Evolutionary conservation across 2,113 vertebrate species (phyloP), one percentile per base, ranked within the genome.

Genomic region (Hystrix cristata): DNA sequence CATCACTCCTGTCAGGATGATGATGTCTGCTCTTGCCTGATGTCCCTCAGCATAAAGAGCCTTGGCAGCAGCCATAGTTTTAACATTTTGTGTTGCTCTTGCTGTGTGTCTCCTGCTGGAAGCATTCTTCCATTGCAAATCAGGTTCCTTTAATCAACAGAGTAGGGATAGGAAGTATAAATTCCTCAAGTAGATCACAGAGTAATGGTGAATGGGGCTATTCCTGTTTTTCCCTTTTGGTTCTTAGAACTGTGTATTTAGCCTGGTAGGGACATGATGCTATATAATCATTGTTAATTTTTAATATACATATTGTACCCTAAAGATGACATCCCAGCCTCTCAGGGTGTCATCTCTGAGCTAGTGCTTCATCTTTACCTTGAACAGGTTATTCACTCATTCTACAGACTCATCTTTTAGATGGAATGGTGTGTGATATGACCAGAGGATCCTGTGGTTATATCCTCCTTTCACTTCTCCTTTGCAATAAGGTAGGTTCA

Each of bases 401-500:
- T 91, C 34, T 86, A 2, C 53, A 53, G 43, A n/a, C 16, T n/a
- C 31, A 67, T 53, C 14, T 85, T 80, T 72, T 48, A 72, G 64
- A 34, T 80, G 60, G 43, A 69, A 15, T 69, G 7, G 13, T 79
- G 7, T 91, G 21, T 83, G 23, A 27, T 38, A 25, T 57, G 69
- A 79, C 78, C 55, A 80, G 16, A 25, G 9, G 25, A 78, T 64
- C 85, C 38, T 6, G 3, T 90, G 48, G n/a, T 16, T 74, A 4
- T 15, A 34, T 89, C n/a, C 29, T 92, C 3, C 59, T 60, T 1
- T 46, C 29, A 55, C 14, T 15, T 34, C 10, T 85, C 38, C 29
- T 94, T 65, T 96, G 38, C 53, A 62, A 1, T 90, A 34, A 85
- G 80, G n/a, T 85, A 43, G 60, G 31, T 57, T 92, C 78, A 34